Evolutionary conservation across 2,797 vertebrate genomes (phyloP).

Genomic region (Dicrostonyx torquatus): DNA sequence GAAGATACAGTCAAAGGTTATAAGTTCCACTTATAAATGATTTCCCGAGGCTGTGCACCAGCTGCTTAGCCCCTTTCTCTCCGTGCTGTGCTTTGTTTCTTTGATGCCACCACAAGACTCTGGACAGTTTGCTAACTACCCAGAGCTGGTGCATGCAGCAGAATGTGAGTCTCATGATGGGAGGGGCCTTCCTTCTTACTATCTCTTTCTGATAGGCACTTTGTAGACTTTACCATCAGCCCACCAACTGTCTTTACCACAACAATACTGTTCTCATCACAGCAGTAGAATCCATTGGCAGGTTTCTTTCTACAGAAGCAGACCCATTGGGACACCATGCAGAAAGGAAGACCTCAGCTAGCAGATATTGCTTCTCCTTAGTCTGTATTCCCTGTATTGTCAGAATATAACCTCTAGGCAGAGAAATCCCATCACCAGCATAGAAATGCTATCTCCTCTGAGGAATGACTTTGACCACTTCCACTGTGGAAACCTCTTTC

Average conservation of each 20-base stretch:
- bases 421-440: background rate
- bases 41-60: background rate
- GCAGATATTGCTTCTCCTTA: background rate
- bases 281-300: background rate
- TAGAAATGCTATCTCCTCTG: background rate
- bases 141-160: no score
- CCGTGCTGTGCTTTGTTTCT: background rate
- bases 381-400: background rate
- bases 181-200: background rate
- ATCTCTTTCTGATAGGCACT: background rate
- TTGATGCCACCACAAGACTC: background rate
- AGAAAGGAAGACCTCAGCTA: background rate
- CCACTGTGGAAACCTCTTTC: background rate
- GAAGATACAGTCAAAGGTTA: background rate
- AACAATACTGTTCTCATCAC: background rate
- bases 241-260: background rate
- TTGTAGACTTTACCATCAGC: background rate
- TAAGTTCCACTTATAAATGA: background rate
- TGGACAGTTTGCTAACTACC: background rate
- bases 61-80: background rate
- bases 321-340: background rate
- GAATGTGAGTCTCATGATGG: no score
- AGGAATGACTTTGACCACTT: background rate
- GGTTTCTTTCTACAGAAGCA: background rate
- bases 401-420: background rate